Evolutionary conservation across 2,888 invertebrate genomes (phyloP).

Genomic region (Epiperipatus broadwayi): DNA sequence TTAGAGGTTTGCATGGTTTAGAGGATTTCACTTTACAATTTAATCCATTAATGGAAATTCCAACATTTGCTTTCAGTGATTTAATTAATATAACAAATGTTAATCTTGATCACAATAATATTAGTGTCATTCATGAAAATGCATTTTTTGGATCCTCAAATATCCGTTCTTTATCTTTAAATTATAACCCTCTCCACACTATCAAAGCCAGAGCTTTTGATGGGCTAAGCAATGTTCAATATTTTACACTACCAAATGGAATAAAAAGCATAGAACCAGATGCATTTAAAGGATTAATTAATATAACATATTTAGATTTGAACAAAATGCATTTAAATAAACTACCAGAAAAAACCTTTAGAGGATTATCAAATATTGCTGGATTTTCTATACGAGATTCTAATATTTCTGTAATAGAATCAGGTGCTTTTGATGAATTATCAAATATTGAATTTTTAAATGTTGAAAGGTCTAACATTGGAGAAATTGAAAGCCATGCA

Average conservation of each 20-base stretch:
- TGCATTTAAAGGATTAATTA: constrained; percentile 59
- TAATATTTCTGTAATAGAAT: constrained; percentile 49
- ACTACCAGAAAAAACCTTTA: constrained; percentile 48
- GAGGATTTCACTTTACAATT: constrained; percentile 51
- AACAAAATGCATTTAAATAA: constrained; percentile 62
- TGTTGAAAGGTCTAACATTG: too few species aligned
- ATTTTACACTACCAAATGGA: constrained; percentile 62
- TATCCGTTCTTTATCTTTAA: constrained; percentile 56
- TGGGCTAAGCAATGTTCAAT: constrained; percentile 58
- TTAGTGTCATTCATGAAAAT: constrained; percentile 40
- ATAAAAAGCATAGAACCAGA: constrained; percentile 52
- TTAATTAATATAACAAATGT: constrained; percentile 50
- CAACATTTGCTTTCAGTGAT: constrained; percentile 63
- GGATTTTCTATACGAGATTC: constrained; percentile 48
- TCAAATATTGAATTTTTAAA: constrained; percentile 46
- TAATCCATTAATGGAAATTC: constrained; percentile 57
- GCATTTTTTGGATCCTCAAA: constrained; percentile 67
- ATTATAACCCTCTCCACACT: constrained; percentile 55
- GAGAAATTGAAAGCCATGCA: too few species aligned
- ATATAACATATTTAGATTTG: constrained; percentile 57
- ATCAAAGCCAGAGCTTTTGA: constrained; percentile 65
- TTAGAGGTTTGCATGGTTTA: constrained; percentile 55
- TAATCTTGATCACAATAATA: constrained; percentile 29
- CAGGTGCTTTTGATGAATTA: constrained; percentile 55
- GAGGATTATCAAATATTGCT: constrained; percentile 52